A percentile compares a stretch with the other conserved stretches of the same genome.
Conservation (phyloP, 2,888 invertebrate genomes). For the Actias luna region DNA sequence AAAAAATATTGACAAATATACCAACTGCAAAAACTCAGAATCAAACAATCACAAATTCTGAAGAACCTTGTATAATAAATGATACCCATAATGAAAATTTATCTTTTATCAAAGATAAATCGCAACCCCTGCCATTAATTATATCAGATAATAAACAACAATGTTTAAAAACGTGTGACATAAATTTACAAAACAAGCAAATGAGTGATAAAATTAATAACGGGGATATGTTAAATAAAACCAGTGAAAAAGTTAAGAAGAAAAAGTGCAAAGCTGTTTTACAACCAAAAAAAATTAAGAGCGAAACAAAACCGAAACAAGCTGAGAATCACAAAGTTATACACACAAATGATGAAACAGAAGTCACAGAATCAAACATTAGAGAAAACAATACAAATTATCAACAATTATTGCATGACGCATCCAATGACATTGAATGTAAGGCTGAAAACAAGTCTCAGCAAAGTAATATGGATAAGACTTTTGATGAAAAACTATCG, state of each 20-base stretch:
- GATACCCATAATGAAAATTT: neutral
- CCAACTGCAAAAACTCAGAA: neutral
- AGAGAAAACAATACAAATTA: neutral
- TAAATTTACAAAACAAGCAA: neutral
- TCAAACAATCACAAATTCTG: neutral
- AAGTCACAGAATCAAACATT: neutral
- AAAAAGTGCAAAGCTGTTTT: slow-evolving; percentile 1
- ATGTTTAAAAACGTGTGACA: neutral
- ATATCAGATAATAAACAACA: slow-evolving; percentile 14
- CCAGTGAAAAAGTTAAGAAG: neutral
- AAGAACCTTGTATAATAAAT: neutral
- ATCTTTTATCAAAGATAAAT: slow-evolving; percentile 1
- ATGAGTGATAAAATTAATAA: neutral
- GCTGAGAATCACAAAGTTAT: neutral
- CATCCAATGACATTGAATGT: neutral
- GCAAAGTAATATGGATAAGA: neutral
- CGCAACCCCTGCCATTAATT: slow-evolving; percentile 11
- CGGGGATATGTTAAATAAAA: neutral
- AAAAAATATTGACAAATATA: neutral
- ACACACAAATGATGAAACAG: neutral
- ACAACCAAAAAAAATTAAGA: neutral
- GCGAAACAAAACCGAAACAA: neutral
- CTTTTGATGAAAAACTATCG: neutral
- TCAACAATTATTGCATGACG: neutral
- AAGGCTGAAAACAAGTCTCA: neutral